A percentile compares a stretch with the other conserved stretches of the same genome.
Conservation (phyloP, 2,797 vertebrate species). For the Miichthys miiuy region DNA sequence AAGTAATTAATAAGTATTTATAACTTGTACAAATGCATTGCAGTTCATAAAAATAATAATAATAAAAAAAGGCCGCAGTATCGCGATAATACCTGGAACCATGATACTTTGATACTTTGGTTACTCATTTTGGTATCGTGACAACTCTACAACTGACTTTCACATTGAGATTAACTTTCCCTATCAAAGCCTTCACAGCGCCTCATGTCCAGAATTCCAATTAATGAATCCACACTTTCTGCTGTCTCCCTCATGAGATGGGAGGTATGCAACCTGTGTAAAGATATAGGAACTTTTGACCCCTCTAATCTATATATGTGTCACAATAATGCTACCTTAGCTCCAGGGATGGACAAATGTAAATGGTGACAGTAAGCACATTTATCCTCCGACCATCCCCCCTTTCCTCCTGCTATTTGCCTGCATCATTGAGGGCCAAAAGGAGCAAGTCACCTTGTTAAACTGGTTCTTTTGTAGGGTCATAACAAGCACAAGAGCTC, state of each 20-base stretch:
- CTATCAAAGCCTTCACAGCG: conserved; percentile 49
- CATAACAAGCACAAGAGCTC: background rate
- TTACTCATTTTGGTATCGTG: no score
- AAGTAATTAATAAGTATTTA: no score
- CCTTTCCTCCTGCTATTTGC: conserved; percentile 17
- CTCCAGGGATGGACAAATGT: conserved; percentile 52
- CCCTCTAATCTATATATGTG: conserved; percentile 66
- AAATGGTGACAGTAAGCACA: conserved; percentile 43
- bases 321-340: conserved; percentile 61
- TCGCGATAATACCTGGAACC: no score
- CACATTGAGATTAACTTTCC: conserved; percentile 57
- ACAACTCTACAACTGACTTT: conserved; percentile 57
- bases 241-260: conserved; percentile 28
- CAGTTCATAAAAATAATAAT: no score
- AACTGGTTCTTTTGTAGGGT: conserved; percentile 15
- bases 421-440: conserved; percentile 24
- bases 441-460: conserved; percentile 45
- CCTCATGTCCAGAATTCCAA: conserved; percentile 63
- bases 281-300: conserved; percentile 62
- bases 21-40: no score
- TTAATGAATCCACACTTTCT: conserved; percentile 47
- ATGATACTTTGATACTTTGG: no score
- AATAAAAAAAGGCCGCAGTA: no score
- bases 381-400: conserved; percentile 7
- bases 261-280: conserved; percentile 37